A percentile compares a stretch with the other conserved stretches of the same genome.
These are phyloP conservation scores for Falco naumanni DNA, from an alignment of 2,797 vertebrate species.

Conservation along the genomic window DNA sequence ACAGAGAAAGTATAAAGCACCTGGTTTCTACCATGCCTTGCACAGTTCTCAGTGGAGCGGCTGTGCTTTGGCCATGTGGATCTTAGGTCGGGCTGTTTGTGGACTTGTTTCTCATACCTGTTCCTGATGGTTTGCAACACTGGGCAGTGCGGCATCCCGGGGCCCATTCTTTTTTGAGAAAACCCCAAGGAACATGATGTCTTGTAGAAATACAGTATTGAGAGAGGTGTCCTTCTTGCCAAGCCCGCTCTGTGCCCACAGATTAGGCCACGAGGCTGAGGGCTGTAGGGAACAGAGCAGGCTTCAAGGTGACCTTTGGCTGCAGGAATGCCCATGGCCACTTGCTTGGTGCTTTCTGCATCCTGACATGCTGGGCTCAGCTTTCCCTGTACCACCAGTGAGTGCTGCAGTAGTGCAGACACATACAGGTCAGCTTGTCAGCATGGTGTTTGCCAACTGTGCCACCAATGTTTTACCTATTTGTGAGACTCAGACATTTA, in stretches of 20 bases:
- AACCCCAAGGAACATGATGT: too few relatives aligned
- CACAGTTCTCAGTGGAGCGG: not conserved
- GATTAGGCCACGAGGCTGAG: not conserved
- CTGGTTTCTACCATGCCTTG: not conserved
- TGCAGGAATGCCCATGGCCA: not conserved
- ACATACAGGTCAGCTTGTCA: not conserved
- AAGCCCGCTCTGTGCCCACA: not conserved
- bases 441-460: accelerated
- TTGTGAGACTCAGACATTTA: accelerated
- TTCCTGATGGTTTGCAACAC: not conserved
- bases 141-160: not conserved
- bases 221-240: not conserved
- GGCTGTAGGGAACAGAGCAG: not conserved
- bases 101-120: not conserved
- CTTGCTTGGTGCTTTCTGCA: not conserved
- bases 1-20: not conserved
- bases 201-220: not conserved
- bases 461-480: not conserved
- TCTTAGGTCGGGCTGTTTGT: not conserved
- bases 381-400: too few relatives aligned
- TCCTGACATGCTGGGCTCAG: not conserved
- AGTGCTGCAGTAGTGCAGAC: not conserved
- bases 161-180: not conserved
- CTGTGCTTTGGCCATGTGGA: not conserved
- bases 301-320: not conserved